Percentiles rank a stretch among this genome's conserved stretches.
Conservation (phyloP, 2,113 vertebrate genomes). For the Nothocercus nigrocapillus region DNA sequence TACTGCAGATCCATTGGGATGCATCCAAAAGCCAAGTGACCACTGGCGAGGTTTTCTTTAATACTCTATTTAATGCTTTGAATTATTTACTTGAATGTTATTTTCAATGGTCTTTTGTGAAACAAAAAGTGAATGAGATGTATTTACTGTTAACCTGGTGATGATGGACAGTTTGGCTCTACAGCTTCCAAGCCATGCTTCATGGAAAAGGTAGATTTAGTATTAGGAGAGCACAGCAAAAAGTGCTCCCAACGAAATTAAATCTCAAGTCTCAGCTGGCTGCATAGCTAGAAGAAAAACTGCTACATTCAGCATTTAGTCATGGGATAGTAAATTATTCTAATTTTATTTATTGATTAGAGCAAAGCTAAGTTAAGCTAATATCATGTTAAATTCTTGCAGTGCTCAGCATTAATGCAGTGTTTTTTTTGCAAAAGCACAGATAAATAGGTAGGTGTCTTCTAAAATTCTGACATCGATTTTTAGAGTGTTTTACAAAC, state of each 20-base stretch:
- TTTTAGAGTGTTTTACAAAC: background rate
- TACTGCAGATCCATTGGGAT: background rate
- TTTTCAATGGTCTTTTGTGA: background rate
- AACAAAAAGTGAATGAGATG: background rate
- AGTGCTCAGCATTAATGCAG: slow-evolving; percentile 9
- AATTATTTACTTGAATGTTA: background rate
- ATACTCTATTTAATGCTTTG: background rate
- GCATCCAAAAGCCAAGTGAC: background rate
- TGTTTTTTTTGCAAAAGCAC: slow-evolving; percentile 14
- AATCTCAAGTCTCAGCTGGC: slow-evolving; percentile 13
- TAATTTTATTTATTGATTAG: slow-evolving; percentile 64
- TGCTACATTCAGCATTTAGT: slow-evolving; percentile 57
- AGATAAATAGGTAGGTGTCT: slow-evolving; percentile 4
- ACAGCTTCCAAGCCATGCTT: background rate
- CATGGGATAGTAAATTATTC: slow-evolving; percentile 46
- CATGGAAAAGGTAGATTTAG: background rate
- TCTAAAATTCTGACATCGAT: background rate
- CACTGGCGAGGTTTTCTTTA: background rate
- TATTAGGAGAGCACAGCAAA: slow-evolving; percentile 41
- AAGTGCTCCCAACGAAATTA: slow-evolving; percentile 38
- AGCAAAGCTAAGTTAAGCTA: slow-evolving; percentile 37
- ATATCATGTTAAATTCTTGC: slow-evolving; percentile 25
- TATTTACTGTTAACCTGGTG: background rate
- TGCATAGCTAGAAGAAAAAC: background rate
- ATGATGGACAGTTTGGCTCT: background rate